A percentile compares a stretch with the other conserved stretches of the same genome.
phyloP scores from a whole-genome alignment of 2,888 invertebrate genomes.

The Lepidocyrtinus sp. region DNA sequence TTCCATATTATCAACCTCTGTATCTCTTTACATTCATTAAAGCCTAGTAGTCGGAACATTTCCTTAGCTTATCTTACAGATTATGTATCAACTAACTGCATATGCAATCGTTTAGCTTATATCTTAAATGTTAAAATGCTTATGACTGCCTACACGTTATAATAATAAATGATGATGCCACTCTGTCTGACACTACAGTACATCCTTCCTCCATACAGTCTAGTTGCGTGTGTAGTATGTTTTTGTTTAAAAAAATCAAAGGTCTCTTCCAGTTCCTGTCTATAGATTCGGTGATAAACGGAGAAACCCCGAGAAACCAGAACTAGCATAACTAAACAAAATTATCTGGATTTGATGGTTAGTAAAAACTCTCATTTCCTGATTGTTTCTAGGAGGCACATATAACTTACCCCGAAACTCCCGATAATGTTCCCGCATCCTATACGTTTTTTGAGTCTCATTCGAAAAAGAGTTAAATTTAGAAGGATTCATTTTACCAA shows the following conservation, averaged over 20 bases:
- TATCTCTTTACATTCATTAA: no score
- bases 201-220: constrained; percentile 10
- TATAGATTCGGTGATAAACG: constrained; percentile 38
- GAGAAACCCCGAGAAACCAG: constrained; percentile 30
- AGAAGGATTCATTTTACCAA: constrained; percentile 42
- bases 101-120: no score
- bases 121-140: neutral
- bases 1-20: no score
- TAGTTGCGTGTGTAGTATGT: neutral
- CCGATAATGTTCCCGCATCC: neutral
- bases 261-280: neutral
- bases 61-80: no score
- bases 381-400: neutral
- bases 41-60: no score
- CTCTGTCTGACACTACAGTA: constrained; percentile 41
- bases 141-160: neutral
- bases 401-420: neutral
- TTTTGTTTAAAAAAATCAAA: neutral
- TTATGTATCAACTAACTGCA: no score
- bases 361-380: constrained; percentile 21
- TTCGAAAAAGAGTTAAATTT: constrained; percentile 56
- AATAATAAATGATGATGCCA: constrained; percentile 41
- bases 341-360: constrained; percentile 36
- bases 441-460: no score
- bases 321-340: constrained; percentile 29